Percentiles rank a stretch among this genome's conserved stretches.
Evolutionary conservation across 2,797 vertebrate genomes (phyloP).

Genomic region (Intellagama lesueurii): DNA sequence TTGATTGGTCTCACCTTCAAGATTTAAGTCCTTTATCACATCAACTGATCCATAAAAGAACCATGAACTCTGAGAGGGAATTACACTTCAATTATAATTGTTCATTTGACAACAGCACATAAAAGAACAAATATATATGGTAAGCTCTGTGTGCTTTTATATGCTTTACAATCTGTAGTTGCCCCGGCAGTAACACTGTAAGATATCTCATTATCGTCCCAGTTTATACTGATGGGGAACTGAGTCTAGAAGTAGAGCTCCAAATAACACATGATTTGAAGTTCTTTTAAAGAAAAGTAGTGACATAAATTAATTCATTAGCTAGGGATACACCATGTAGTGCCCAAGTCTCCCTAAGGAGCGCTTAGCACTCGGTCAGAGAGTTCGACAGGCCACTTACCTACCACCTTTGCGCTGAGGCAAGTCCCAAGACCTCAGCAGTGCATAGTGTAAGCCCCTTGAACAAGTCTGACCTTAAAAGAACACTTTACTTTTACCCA

Average conservation of each 20-base stretch:
- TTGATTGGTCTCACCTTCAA: slow-evolving; percentile 7
- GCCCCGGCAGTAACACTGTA: not conserved
- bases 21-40: slow-evolving; percentile 11
- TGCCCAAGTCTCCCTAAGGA: too few species aligned
- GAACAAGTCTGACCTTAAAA: too few species aligned
- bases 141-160: not conserved
- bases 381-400: too few species aligned
- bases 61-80: not conserved
- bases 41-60: slow-evolving; percentile 1
- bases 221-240: too few species aligned
- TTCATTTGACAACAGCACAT: slow-evolving; percentile 22
- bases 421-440: too few species aligned
- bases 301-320: not conserved
- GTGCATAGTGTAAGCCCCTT: too few species aligned
- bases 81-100: slow-evolving; percentile 22
- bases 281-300: not conserved
- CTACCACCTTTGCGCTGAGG: too few species aligned
- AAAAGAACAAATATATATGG: slow-evolving; percentile 14
- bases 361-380: too few species aligned
- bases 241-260: not conserved
- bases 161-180: not conserved
- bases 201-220: not conserved
- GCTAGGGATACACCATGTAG: not conserved
- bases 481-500: too few species aligned
- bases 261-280: not conserved